Percentiles rank a stretch among this genome's conserved stretches.
phyloP scores from a whole-genome alignment of 2,888 invertebrate genomes.

The Tipula unca region DNA sequence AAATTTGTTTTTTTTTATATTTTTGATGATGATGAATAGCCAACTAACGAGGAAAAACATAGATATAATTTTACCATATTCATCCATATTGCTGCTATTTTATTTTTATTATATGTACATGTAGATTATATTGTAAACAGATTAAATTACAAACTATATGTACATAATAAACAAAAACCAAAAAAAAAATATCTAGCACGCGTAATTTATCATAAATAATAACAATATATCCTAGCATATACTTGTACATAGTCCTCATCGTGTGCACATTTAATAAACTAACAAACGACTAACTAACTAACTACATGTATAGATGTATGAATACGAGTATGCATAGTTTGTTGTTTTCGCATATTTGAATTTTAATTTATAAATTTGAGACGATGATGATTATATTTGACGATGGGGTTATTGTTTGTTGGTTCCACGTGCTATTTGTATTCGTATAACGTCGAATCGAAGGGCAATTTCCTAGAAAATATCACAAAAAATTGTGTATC shows the following conservation, averaged over 20 bases:
- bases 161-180: no score
- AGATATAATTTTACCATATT: neutral
- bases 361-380: neutral
- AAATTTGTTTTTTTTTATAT: neutral
- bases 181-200: neutral
- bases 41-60: neutral
- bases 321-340: neutral
- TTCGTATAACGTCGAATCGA: neutral
- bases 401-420: neutral
- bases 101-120: neutral
- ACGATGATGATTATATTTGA: neutral
- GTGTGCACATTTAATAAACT: neutral
- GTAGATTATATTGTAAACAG: conserved; percentile 8
- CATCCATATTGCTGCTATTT: neutral
- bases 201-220: conserved; percentile 14
- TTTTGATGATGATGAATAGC: conserved; percentile 4
- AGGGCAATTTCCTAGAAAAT: neutral
- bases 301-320: no score
- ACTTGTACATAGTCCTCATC: neutral
- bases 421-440: neutral
- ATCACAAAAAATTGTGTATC: no score
- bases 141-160: neutral
- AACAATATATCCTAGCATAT: neutral
- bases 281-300: neutral
- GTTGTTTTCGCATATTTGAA: neutral